These are phyloP conservation scores for Rhombomys opimus DNA, from an alignment of 2,113 vertebrate species.

Conservation along the genomic window DNA sequence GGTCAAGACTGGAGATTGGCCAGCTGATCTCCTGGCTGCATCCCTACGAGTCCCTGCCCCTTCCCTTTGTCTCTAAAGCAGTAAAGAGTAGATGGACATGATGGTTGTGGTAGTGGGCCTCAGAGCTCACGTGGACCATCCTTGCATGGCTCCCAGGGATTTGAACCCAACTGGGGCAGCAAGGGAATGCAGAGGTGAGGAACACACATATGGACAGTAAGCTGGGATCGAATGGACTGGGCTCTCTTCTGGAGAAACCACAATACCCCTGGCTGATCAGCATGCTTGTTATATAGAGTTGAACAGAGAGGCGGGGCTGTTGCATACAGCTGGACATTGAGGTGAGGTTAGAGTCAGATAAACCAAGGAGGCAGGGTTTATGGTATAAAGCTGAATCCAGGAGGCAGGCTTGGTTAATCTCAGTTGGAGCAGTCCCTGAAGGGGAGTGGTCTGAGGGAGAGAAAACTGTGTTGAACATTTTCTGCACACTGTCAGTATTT, in stretches of 20 bases:
- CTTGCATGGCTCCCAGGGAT: neutral
- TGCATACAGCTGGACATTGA: neutral
- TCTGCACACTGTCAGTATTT: neutral
- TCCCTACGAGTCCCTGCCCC: neutral
- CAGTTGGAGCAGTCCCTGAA: neutral
- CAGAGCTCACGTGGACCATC: neutral
- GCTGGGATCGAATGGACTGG: neutral
- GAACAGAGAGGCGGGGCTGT: neutral
- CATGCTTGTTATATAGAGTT: neutral
- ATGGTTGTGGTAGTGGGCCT: neutral
- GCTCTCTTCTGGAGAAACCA: too few relatives aligned
- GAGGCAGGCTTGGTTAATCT: neutral
- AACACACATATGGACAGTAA: too few relatives aligned
- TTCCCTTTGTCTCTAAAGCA: neutral
- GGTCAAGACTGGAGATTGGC: neutral
- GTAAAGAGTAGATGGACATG: neutral
- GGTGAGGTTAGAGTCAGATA: neutral
- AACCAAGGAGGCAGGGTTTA: neutral
- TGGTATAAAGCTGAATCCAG: neutral
- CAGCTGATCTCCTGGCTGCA: neutral
- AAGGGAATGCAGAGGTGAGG: neutral
- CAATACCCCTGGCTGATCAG: too few relatives aligned
- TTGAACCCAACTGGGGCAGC: neutral
- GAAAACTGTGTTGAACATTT: too few relatives aligned
- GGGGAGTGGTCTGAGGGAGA: neutral